These are phyloP conservation scores for Drosophila mayri DNA, from an alignment of 1,140 invertebrate species.

Conservation along the genomic window DNA sequence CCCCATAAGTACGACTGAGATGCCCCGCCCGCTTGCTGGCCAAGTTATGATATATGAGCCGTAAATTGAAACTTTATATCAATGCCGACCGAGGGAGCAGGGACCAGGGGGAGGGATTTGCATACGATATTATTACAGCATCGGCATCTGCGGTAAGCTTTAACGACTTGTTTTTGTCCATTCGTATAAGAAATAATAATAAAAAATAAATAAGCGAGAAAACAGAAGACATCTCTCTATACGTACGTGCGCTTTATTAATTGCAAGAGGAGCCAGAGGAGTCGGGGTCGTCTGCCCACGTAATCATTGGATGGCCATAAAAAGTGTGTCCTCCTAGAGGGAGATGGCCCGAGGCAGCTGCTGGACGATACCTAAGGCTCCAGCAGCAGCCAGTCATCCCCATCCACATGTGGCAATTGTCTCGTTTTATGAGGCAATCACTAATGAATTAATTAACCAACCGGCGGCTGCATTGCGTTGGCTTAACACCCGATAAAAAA, in stretches of 20 bases:
- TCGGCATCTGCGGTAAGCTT: slow-evolving; percentile 66
- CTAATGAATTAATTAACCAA: slow-evolving; percentile 74
- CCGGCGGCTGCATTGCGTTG: slow-evolving; percentile 38
- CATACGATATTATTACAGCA: slow-evolving; percentile 82
- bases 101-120: slow-evolving; percentile 57
- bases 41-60: slow-evolving; percentile 79
- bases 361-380: slow-evolving; percentile 29
- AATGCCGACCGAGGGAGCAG: slow-evolving; percentile 44
- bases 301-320: slow-evolving; percentile 69
- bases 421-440: slow-evolving; percentile 47
- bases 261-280: slow-evolving; percentile 46
- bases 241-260: slow-evolving; percentile 59
- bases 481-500: slow-evolving; percentile 24
- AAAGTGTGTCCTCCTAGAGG: slow-evolving; percentile 71
- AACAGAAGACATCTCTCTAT: slow-evolving; percentile 33
- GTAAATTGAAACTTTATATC: slow-evolving; percentile 83
- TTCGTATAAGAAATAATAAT: slow-evolving; percentile 42
- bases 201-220: slow-evolving; percentile 27
- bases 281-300: slow-evolving; percentile 48
- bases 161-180: slow-evolving; percentile 67
- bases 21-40: slow-evolving; percentile 42
- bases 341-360: slow-evolving; percentile 20
- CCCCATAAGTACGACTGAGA: slow-evolving; percentile 41
- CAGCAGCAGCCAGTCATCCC: slow-evolving; percentile 24
- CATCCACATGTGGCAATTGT: slow-evolving; percentile 49